phyloP scores from a whole-genome alignment of 2,888 invertebrate species.

The Octonoba sinensis region DNA sequence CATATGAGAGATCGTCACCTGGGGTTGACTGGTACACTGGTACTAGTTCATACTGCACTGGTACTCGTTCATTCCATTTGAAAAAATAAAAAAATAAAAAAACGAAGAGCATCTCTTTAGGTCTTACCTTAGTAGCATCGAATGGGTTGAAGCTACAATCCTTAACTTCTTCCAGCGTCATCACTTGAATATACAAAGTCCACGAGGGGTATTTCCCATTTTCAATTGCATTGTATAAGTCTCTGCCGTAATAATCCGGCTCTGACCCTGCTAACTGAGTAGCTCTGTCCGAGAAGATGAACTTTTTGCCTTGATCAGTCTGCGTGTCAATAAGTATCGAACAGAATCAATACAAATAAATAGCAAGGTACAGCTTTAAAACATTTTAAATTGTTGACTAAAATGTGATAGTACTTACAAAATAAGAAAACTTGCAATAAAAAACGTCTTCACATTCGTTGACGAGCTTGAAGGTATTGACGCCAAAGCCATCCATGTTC shows the following conservation, averaged over 20 bases:
- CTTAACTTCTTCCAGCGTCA: constrained; percentile 89
- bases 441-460: constrained; percentile 80
- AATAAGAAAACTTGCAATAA: constrained; percentile 94
- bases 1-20: too few relatives aligned
- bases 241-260: constrained; percentile 90
- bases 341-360: too few relatives aligned
- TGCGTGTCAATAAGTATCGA: constrained; percentile 66
- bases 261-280: constrained; percentile 80
- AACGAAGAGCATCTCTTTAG: too few relatives aligned
- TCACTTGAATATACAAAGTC: constrained; percentile 83
- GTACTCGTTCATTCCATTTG: too few relatives aligned
- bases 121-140: constrained; percentile 88
- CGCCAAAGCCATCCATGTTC: constrained; percentile 95
- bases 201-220: constrained; percentile 78
- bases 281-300: constrained; percentile 80
- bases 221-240: constrained; percentile 90
- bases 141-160: constrained; percentile 88
- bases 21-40: too few relatives aligned
- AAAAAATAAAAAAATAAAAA: too few relatives aligned
- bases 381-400: too few relatives aligned
- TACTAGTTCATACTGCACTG: too few relatives aligned
- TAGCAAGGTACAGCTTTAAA: too few relatives aligned
- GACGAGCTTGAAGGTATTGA: constrained; percentile 91
- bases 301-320: constrained; percentile 91
- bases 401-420: constrained; percentile 72